Evolutionary conservation across 2,888 invertebrate genomes (phyloP).

Genomic region (Drosophila longiperda): DNA sequence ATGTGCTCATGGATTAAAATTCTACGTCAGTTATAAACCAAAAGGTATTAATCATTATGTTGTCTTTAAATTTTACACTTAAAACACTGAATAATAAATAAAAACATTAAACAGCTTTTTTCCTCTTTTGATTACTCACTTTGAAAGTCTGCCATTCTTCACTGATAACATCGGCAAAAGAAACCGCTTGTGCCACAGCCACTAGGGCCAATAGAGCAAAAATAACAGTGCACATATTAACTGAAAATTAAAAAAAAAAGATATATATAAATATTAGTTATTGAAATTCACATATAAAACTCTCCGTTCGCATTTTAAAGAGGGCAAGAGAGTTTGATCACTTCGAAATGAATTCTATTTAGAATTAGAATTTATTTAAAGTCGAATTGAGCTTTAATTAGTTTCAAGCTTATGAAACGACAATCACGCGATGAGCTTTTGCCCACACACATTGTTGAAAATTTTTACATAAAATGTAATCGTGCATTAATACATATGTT

Average conservation of each 20-base stretch:
- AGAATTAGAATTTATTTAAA: no score
- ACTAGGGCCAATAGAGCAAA: slow-evolving; percentile 78
- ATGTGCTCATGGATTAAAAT: background rate
- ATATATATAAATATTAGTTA: no score
- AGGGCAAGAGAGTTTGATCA: no score
- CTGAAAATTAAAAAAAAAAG: slow-evolving; percentile 30
- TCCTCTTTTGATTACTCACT: slow-evolving; percentile 85
- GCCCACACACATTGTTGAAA: no score
- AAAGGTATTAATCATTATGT: slow-evolving; percentile 40
- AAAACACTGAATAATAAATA: slow-evolving; percentile 11
- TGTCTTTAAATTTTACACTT: slow-evolving; percentile 17
- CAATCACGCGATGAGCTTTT: no score
- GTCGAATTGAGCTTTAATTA: no score
- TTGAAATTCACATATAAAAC: no score
- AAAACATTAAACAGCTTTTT: slow-evolving; percentile 21
- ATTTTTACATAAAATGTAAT: no score
- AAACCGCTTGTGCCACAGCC: slow-evolving; percentile 88
- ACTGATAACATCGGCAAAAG: slow-evolving; percentile 89
- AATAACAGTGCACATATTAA: slow-evolving; percentile 69
- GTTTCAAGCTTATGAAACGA: no score
- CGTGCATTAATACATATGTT: no score
- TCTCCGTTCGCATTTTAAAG: no score
- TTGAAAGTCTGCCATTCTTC: slow-evolving; percentile 93
- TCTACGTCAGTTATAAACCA: slow-evolving; percentile 12
- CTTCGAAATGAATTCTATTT: no score